These are phyloP conservation scores for Hassar affinis DNA, from an alignment of 2,113 vertebrate species.

Conservation along the genomic window DNA sequence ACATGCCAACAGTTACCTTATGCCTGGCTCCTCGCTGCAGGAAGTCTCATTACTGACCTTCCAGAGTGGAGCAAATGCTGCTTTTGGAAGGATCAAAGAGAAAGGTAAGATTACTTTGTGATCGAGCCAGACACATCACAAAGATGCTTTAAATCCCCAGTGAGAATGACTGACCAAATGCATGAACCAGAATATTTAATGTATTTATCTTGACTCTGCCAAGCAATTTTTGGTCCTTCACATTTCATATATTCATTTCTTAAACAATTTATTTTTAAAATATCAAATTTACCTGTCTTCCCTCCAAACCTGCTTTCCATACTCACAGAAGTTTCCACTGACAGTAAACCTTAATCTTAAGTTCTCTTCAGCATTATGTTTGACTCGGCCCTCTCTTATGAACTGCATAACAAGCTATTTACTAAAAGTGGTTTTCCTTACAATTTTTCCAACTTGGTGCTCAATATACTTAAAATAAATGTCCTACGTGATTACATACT, in stretches of 20 bases:
- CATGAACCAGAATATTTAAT: neutral
- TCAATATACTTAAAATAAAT: neutral
- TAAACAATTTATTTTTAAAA: neutral
- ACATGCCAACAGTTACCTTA: neutral
- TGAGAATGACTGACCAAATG: neutral
- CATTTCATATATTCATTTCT: neutral
- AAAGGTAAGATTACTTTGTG: neutral
- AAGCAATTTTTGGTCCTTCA: neutral
- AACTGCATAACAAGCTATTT: neutral
- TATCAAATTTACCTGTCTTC: neutral
- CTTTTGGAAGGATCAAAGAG: conserved; percentile 3
- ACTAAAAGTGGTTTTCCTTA: too few relatives aligned
- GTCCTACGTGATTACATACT: neutral
- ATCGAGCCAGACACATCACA: neutral
- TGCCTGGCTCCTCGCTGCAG: neutral
- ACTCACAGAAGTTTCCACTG: neutral
- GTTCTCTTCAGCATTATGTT: neutral
- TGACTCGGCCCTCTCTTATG: neutral
- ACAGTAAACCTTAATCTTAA: neutral
- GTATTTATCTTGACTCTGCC: neutral
- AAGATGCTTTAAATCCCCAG: neutral
- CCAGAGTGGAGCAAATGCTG: neutral
- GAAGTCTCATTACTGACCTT: neutral
- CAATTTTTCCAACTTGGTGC: neutral
- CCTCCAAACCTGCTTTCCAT: neutral